A percentile compares a stretch with the other conserved stretches of the same genome.
Evolutionary conservation across 2,797 vertebrate genomes (phyloP).

Genomic region (Chelonia mydas): DNA sequence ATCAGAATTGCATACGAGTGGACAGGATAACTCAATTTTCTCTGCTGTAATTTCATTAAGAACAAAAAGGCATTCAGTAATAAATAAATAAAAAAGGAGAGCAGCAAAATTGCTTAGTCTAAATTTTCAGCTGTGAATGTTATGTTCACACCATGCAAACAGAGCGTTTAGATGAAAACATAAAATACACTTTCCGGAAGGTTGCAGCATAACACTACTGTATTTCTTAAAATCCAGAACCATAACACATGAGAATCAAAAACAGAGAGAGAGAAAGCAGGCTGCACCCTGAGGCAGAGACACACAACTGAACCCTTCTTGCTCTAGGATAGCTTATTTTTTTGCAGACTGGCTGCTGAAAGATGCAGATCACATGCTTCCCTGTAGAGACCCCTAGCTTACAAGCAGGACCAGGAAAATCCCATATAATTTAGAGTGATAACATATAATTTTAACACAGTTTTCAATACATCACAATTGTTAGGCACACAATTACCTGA

Average conservation of each 20-base stretch:
- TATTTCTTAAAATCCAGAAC: not conserved
- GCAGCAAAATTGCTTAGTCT: not conserved
- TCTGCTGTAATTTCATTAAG: not conserved
- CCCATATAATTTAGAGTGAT: not conserved
- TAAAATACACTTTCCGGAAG: not conserved
- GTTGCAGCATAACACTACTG: not conserved
- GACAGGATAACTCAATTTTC: not conserved
- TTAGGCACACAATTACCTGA: not conserved
- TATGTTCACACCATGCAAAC: not conserved
- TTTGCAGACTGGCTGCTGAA: not conserved
- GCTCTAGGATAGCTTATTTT: not conserved
- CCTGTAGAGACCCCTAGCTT: not conserved
- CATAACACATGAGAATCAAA: not conserved
- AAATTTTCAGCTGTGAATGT: not conserved
- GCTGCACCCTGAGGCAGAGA: not conserved
- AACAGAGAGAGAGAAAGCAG: not conserved
- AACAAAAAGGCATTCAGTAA: not conserved
- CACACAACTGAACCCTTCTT: not conserved
- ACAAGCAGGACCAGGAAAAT: not conserved
- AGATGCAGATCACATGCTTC: not conserved
- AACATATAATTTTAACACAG: not conserved
- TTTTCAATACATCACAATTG: not conserved
- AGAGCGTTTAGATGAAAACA: not conserved
- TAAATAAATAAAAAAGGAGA: not conserved
- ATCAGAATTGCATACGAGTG: not conserved